Conservation (phyloP, 2,797 vertebrate genomes). For the Dendrocincla tyrannina region DNA sequence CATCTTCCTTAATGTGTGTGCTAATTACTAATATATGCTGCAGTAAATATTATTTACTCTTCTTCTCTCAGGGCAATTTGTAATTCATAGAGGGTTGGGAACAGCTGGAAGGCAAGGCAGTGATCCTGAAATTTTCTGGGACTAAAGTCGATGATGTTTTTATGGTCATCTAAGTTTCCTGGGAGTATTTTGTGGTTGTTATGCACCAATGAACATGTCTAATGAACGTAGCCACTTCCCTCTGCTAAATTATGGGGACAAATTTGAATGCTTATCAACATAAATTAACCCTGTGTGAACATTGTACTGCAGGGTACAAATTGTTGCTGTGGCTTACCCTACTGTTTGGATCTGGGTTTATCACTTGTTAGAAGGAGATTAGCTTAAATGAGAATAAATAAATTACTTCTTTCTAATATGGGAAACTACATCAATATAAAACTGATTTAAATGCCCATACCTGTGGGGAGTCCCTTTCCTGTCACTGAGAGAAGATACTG, state of each 20-base stretch:
- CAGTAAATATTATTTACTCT: conserved; percentile 17
- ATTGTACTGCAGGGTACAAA: neutral
- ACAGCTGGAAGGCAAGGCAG: conserved; percentile 20
- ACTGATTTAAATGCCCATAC: neutral
- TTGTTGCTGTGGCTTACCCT: neutral
- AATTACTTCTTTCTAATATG: neutral
- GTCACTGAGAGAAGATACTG: neutral
- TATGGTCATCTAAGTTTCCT: conserved; percentile 35
- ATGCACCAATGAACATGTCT: neutral
- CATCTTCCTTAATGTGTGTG: neutral
- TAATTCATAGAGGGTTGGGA: neutral
- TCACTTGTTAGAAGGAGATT: neutral
- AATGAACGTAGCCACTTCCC: neutral
- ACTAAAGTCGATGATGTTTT: conserved; percentile 8
- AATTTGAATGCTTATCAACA: neutral
- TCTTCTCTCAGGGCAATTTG: neutral
- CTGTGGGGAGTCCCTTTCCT: neutral
- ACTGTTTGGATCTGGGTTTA: neutral
- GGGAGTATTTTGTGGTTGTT: conserved; percentile 16
- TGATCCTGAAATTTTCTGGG: conserved; percentile 23
- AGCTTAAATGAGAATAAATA: neutral
- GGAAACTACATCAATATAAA: neutral
- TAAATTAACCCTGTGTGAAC: neutral
- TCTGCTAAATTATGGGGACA: neutral
- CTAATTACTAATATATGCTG: neutral